Evolutionary conservation across 1,140 invertebrate species (phyloP).

Genomic region (Aphis craccivora): DNA sequence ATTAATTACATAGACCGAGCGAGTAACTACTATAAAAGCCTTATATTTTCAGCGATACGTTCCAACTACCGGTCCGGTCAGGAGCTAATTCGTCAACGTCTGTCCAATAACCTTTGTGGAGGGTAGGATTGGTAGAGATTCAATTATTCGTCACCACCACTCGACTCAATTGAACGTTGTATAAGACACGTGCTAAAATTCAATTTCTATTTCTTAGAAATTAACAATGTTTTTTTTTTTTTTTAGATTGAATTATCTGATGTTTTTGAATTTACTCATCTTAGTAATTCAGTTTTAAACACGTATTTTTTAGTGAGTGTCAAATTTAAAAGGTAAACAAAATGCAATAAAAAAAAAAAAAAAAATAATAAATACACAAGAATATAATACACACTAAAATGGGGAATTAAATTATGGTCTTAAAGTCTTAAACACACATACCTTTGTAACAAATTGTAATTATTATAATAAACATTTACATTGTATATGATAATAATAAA

Average conservation of each 20-base stretch:
- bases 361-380: background rate
- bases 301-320: background rate
- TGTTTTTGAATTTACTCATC: background rate
- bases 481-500: background rate
- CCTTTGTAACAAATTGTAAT: background rate
- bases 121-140: background rate
- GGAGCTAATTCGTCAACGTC: background rate
- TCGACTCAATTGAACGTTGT: background rate
- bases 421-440: background rate
- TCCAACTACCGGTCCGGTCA: background rate
- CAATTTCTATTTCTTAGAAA: background rate
- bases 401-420: background rate
- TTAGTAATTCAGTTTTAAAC: background rate
- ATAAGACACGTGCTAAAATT: background rate
- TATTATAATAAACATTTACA: background rate
- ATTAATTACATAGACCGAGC: background rate
- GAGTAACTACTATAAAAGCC: background rate
- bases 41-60: background rate
- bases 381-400: background rate
- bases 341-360: too few relatives aligned
- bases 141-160: background rate
- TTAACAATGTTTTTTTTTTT: background rate
- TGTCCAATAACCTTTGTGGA: background rate
- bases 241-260: background rate
- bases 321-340: background rate